These are phyloP conservation scores for Xestia sexstrigata DNA, from an alignment of 2,888 invertebrate species.

Conservation along the genomic window DNA sequence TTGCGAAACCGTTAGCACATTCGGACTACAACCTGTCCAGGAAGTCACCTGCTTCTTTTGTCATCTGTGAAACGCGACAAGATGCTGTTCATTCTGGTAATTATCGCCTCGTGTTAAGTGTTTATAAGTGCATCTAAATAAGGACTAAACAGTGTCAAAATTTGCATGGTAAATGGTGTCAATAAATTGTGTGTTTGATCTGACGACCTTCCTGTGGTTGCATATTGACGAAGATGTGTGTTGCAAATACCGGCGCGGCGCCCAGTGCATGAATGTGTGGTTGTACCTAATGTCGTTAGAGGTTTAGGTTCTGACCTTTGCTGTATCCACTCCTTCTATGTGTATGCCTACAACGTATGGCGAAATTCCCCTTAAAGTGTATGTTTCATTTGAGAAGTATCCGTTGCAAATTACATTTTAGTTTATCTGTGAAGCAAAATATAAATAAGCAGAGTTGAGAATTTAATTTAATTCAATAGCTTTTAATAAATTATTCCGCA, in stretches of 20 bases:
- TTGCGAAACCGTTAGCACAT: slow-evolving; percentile 89
- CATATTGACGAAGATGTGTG: slow-evolving; percentile 71
- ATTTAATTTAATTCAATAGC: not conserved
- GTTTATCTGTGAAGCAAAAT: not conserved
- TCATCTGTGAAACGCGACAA: slow-evolving; percentile 74
- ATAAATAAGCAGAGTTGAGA: not conserved
- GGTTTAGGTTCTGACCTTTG: slow-evolving; percentile 68
- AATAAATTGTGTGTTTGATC: slow-evolving; percentile 66
- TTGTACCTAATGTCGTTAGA: slow-evolving; percentile 69
- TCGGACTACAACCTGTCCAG: slow-evolving; percentile 86
- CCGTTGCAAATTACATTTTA: not conserved
- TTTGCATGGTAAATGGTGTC: slow-evolving; percentile 56
- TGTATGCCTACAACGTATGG: slow-evolving; percentile 33
- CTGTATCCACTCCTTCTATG: slow-evolving; percentile 43
- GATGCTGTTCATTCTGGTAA: slow-evolving; percentile 84
- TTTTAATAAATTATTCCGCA: not conserved
- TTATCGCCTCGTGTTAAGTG: slow-evolving; percentile 65
- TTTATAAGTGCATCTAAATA: slow-evolving; percentile 48
- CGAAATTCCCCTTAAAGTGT: slow-evolving; percentile 22
- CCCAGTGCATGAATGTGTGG: slow-evolving; percentile 67
- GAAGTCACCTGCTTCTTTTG: slow-evolving; percentile 85
- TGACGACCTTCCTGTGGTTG: slow-evolving; percentile 73
- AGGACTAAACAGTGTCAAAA: slow-evolving; percentile 55
- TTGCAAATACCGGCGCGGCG: slow-evolving; percentile 71
- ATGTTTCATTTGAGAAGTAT: slow-evolving; percentile 15